Percentiles rank a stretch among this genome's conserved stretches.
phyloP scores from a whole-genome alignment of 2,888 invertebrate species.

The Helleia helle region DNA sequence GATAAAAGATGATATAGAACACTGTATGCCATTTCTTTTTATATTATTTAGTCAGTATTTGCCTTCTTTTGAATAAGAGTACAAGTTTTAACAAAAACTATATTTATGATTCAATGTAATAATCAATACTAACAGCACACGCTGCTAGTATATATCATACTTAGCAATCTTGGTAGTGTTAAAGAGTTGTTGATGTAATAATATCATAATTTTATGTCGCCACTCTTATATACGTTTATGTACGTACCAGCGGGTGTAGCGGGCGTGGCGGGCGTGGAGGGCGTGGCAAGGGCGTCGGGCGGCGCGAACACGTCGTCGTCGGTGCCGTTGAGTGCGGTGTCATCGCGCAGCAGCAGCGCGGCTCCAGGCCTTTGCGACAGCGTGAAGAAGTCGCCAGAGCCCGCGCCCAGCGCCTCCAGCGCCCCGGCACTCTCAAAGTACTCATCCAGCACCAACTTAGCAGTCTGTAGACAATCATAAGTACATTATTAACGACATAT shows the following conservation, averaged over 20 bases:
- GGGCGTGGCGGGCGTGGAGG: conserved; percentile 3
- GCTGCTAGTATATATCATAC: too few species aligned
- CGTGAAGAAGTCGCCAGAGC: conserved; percentile 70
- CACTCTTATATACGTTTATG: too few species aligned
- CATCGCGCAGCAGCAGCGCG: conserved; percentile 58
- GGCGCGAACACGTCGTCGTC: conserved; percentile 62
- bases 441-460: conserved; percentile 90
- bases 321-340: conserved; percentile 54
- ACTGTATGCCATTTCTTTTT: too few species aligned
- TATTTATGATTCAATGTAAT: too few species aligned
- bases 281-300: conserved; percentile 9
- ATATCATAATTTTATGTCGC: too few species aligned
- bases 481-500: neutral
- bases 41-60: too few species aligned
- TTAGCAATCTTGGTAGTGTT: too few species aligned
- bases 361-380: conserved; percentile 67
- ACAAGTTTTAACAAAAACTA: too few species aligned
- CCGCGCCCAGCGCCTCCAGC: conserved; percentile 62
- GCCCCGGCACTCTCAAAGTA: conserved; percentile 78
- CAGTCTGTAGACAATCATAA: conserved; percentile 75
- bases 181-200: too few species aligned
- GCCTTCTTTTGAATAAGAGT: too few species aligned
- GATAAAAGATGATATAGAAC: too few species aligned
- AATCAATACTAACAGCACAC: too few species aligned
- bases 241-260: neutral